Percentiles rank a stretch among this genome's conserved stretches.
These are phyloP conservation scores for Conops quadrifasciatus DNA, from an alignment of 2,888 invertebrate species.

Conservation along the genomic window DNA sequence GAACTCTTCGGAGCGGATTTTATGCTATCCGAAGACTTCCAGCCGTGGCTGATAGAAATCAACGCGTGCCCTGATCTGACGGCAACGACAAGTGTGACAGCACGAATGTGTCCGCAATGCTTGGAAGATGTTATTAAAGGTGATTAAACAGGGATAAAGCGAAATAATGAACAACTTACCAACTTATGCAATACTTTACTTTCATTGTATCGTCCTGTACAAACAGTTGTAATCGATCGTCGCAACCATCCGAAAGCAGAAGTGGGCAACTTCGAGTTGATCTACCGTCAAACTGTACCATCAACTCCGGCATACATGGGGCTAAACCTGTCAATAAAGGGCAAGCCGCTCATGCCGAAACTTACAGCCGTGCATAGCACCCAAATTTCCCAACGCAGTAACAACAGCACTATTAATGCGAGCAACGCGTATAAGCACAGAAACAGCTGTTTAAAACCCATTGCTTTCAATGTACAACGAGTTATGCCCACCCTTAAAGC, in stretches of 20 bases:
- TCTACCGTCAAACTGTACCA: constrained; percentile 80
- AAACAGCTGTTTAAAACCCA: constrained; percentile 48
- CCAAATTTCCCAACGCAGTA: constrained; percentile 51
- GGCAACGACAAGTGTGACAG: constrained; percentile 89
- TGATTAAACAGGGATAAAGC: constrained; percentile 56
- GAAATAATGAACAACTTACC: background rate
- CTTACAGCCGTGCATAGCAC: constrained; percentile 48
- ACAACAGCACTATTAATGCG: constrained; percentile 50
- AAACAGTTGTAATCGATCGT: constrained; percentile 80
- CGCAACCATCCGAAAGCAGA: constrained; percentile 76
- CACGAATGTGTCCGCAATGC: constrained; percentile 84
- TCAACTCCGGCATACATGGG: constrained; percentile 84
- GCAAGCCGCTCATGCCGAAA: constrained; percentile 60
- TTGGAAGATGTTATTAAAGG: constrained; percentile 93
- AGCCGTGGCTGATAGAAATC: constrained; percentile 93
- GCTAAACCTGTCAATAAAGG: constrained; percentile 63
- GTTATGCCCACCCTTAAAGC: constrained; percentile 62
- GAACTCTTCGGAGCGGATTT: constrained; percentile 96
- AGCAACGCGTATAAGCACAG: constrained; percentile 52
- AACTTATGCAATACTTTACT: background rate
- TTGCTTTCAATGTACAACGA: constrained; percentile 55
- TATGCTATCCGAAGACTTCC: constrained; percentile 87
- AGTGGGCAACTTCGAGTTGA: constrained; percentile 82
- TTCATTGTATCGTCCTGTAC: background rate
- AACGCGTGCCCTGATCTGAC: constrained; percentile 94